Evolutionary conservation across 2,797 vertebrate species (phyloP), one percentile per base, ranked within the genome.

Genomic region (Cirrhinus molitorella): DNA sequence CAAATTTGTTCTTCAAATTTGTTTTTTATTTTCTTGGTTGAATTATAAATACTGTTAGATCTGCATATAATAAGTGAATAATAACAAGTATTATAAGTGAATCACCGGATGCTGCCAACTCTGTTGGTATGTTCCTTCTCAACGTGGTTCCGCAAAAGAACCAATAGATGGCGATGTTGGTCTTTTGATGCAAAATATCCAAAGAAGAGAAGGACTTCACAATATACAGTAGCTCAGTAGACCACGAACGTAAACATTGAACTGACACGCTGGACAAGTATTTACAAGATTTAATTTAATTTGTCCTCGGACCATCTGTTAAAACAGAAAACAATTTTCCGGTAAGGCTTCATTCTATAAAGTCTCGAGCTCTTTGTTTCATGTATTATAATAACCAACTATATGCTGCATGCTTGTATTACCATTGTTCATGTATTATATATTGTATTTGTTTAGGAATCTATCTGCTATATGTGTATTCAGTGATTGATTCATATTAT

Each of bases 91-190:
- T 34, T 34, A 34, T 34, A 34, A 34, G 4, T 34, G 2, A 34
- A 34, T 34, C 21, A 5, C 3, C 21, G 6, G 16, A 21, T 21
- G 34, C 10, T 13, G 23, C 14, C 4, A 47, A 28, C 43, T 21
- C 25, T 34, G 31, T 34, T 34, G 31, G 2, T 34, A 34, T 34
- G 17, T 4, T 28, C 7, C 5, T 13, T 51, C 61, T 23, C 13
- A 17, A 4, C 61, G 25, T 16, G 10, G 25, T n/a, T 59, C 21
- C 28, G 17, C 9, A 13, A 9, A 34, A 59, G 3, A 21, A 9
- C 49, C 72, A 74, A 5, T 43, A 75, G 81, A 47, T 45, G 81
- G 81, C 81, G 81, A 83, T 45, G 72, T 2, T 57, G 61, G 10
- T 17, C 13, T 57, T n/a, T 9, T 53, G n/a, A 1, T 14, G 49